These are phyloP conservation scores for Meiosimyza platycephala DNA, from an alignment of 2,888 invertebrate genomes.

Conservation along the genomic window DNA sequence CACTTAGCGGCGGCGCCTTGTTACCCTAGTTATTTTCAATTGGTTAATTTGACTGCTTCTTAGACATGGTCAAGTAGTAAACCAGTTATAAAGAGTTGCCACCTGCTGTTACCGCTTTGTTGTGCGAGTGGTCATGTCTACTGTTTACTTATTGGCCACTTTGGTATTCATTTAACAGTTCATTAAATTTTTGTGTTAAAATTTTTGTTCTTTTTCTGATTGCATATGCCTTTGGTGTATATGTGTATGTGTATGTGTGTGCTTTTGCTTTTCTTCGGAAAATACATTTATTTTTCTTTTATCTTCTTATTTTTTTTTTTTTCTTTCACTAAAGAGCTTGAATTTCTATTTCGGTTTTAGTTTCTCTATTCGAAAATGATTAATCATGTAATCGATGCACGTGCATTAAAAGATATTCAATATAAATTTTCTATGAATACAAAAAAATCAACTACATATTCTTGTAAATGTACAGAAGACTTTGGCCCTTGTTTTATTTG, in stretches of 20 bases:
- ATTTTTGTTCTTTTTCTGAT: not conserved
- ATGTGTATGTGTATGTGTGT: too few relatives aligned
- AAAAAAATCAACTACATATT: too few relatives aligned
- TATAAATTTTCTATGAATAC: too few relatives aligned
- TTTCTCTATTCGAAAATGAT: too few relatives aligned
- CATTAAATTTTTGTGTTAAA: not conserved
- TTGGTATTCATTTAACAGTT: constrained; percentile 15
- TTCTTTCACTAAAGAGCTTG: too few relatives aligned
- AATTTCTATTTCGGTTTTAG: too few relatives aligned
- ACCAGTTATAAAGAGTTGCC: not conserved
- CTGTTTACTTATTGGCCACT: constrained; percentile 5
- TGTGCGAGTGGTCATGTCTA: not conserved
- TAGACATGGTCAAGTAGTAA: not conserved
- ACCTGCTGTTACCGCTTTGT: not conserved
- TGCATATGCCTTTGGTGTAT: not conserved
- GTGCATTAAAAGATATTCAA: too few relatives aligned
- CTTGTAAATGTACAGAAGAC: too few relatives aligned
- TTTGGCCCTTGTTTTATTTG: too few relatives aligned
- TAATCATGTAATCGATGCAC: too few relatives aligned
- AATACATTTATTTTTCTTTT: not conserved
- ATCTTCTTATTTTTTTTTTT: not conserved
- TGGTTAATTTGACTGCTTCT: not conserved
- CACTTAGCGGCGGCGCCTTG: not conserved
- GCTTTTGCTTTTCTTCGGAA: not conserved
- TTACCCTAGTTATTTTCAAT: not conserved